phyloP scores from a whole-genome alignment of 2,888 invertebrate genomes.

The Netelia fuscicornis region DNA sequence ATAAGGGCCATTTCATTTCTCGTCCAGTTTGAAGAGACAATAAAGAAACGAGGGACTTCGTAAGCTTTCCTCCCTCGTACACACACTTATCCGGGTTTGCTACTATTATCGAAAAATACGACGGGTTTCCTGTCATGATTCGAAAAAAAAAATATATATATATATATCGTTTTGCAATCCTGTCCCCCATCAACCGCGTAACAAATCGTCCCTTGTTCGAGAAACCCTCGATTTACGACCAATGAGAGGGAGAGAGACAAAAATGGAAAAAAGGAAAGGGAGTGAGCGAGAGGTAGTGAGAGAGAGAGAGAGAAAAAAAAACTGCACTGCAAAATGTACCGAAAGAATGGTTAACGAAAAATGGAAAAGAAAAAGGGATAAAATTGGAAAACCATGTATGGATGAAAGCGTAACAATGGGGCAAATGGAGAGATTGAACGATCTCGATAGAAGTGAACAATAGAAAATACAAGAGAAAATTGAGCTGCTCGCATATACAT shows the following conservation, averaged over 20 bases:
- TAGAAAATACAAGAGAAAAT: constrained; percentile 37
- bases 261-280: too few species aligned
- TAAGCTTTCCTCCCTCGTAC: background rate
- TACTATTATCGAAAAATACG: constrained; percentile 53
- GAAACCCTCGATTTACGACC: constrained; percentile 17
- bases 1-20: constrained; percentile 64
- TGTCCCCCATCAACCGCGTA: constrained; percentile 24
- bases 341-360: background rate
- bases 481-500: constrained; percentile 5
- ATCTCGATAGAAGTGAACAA: constrained; percentile 49
- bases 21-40: constrained; percentile 62
- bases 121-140: constrained; percentile 15
- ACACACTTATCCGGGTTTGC: constrained; percentile 1
- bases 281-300: background rate
- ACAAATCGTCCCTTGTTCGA: constrained; percentile 35
- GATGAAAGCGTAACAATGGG: constrained; percentile 8
- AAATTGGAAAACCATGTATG: constrained; percentile 8
- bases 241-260: background rate
- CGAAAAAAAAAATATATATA: constrained; percentile 39
- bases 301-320: background rate
- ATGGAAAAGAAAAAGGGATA: background rate
- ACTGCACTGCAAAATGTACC: background rate
- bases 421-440: constrained; percentile 41
- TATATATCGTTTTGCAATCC: background rate
- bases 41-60: constrained; percentile 47